A percentile compares a stretch with the other conserved stretches of the same genome.
These are phyloP conservation scores for Flexamia atlantica DNA, from an alignment of 2,888 invertebrate genomes.

Conservation along the genomic window DNA sequence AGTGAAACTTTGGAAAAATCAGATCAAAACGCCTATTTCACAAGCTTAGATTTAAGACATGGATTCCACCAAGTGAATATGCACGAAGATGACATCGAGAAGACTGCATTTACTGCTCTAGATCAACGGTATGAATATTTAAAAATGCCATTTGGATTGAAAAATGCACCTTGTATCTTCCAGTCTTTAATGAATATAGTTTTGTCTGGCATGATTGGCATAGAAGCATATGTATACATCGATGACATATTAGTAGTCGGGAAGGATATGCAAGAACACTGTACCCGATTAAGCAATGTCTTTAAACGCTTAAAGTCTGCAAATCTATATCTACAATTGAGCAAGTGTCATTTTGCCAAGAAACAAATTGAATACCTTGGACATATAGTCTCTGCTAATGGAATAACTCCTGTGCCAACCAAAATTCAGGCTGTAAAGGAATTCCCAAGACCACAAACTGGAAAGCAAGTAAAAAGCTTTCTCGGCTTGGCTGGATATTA, in stretches of 20 bases:
- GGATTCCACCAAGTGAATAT: slow-evolving; percentile 67
- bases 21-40: slow-evolving; percentile 64
- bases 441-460: background rate
- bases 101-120: slow-evolving; percentile 39
- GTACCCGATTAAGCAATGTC: background rate
- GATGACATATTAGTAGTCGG: slow-evolving; percentile 12
- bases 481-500: background rate
- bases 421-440: slow-evolving; percentile 1
- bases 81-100: slow-evolving; percentile 44
- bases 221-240: slow-evolving; percentile 11
- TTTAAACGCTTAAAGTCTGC: background rate
- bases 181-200: background rate
- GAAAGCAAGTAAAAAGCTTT: background rate
- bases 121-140: slow-evolving; percentile 27
- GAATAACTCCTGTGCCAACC: slow-evolving; percentile 2
- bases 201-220: slow-evolving; percentile 1
- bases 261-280: background rate
- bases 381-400: background rate
- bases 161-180: background rate
- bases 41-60: slow-evolving; percentile 63
- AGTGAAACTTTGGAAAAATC: slow-evolving; percentile 66
- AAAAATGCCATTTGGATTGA: slow-evolving; percentile 21
- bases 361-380: background rate
- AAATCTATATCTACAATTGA: background rate
- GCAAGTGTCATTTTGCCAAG: slow-evolving; percentile 3